Evolutionary conservation across 2,113 vertebrate species (phyloP).

Genomic region (Addax nasomaculatus): DNA sequence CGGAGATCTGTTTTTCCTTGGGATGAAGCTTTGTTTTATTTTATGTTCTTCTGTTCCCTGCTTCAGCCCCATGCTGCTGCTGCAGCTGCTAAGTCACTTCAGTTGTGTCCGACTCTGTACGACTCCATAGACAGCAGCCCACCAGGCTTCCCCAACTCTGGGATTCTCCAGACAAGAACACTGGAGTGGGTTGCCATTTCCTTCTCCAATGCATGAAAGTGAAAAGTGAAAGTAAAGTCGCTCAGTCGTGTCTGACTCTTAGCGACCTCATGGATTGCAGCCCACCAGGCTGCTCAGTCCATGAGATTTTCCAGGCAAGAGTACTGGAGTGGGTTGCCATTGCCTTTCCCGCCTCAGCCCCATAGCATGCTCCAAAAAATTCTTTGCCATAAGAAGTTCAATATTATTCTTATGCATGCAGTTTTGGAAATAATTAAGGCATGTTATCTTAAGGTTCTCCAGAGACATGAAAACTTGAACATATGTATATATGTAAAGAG

Average conservation of each 20-base stretch:
- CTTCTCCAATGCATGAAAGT: too few species aligned
- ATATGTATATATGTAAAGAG: neutral
- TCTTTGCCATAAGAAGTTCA: neutral
- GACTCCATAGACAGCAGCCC: rapidly evolving
- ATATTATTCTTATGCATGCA: neutral
- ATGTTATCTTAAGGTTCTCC: neutral
- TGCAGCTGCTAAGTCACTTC: too few species aligned
- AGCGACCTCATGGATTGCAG: too few species aligned
- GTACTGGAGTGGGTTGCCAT: too few species aligned
- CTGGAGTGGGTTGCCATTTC: too few species aligned
- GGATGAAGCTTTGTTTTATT: neutral
- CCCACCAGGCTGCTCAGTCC: too few species aligned
- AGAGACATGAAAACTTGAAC: neutral
- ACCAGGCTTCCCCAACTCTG: too few species aligned
- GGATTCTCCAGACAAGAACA: too few species aligned
- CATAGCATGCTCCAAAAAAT: neutral
- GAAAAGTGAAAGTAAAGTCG: too few species aligned
- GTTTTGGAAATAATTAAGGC: neutral
- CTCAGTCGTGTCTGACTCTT: too few species aligned
- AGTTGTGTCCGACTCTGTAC: too few species aligned
- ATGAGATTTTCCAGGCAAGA: too few species aligned
- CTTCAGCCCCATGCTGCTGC: neutral
- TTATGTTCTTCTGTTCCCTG: neutral
- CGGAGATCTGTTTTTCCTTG: neutral
- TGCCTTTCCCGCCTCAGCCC: neutral